Percentiles rank a stretch among this genome's conserved stretches.
These are phyloP conservation scores for Agrotis segetum DNA, from an alignment of 2,888 invertebrate genomes.

Conservation along the genomic window DNA sequence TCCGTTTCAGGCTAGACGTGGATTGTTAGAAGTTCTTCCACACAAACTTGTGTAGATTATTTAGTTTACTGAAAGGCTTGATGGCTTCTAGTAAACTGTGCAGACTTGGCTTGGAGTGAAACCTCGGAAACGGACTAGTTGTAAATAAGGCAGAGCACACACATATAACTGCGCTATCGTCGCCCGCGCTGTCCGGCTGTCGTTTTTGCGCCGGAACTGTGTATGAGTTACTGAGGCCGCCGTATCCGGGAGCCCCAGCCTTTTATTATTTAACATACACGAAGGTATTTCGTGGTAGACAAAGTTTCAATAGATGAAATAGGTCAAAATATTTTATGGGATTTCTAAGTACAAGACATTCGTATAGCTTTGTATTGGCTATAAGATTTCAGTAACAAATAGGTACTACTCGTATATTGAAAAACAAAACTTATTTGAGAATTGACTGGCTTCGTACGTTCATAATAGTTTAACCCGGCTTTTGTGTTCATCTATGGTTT, in stretches of 20 bases:
- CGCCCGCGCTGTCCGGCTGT: conserved; percentile 76
- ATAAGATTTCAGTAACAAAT: neutral
- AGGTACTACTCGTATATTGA: too few species aligned
- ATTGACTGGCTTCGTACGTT: neutral
- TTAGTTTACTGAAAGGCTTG: conserved; percentile 55
- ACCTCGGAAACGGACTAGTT: conserved; percentile 74
- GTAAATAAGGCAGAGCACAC: conserved; percentile 78
- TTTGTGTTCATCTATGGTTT: conserved; percentile 1
- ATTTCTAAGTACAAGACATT: conserved; percentile 22
- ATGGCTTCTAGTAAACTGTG: conserved; percentile 50
- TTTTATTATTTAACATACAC: conserved; percentile 76
- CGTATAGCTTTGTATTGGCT: conserved; percentile 4
- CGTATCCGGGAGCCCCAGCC: conserved; percentile 76
- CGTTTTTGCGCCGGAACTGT: conserved; percentile 87
- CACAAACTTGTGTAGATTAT: conserved; percentile 48
- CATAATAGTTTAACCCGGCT: conserved; percentile 1
- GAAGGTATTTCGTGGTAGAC: conserved; percentile 67
- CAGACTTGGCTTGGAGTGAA: conserved; percentile 63
- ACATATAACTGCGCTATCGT: conserved; percentile 78
- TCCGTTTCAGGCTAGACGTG: neutral
- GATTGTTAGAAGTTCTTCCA: conserved; percentile 10
- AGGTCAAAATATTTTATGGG: conserved; percentile 49
- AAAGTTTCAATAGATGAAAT: conserved; percentile 64
- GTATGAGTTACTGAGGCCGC: conserved; percentile 85
- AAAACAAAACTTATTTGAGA: too few species aligned